Conservation (phyloP, 2,888 invertebrate genomes). For the Oxyscelio sp. region DNA sequence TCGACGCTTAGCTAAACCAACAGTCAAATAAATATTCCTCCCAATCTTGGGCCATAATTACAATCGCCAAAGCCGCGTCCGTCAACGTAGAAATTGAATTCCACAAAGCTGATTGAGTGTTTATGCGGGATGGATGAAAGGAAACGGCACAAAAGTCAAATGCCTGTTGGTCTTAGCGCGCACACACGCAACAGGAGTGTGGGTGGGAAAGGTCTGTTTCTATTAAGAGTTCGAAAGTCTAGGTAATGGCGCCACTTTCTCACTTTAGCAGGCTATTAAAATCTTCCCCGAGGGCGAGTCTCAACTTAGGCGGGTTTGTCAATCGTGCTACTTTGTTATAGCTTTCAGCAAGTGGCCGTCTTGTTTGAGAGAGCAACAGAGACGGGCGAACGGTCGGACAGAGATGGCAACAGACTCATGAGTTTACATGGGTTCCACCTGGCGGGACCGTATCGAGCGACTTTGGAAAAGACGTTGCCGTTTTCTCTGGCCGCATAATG, state of each 20-base stretch:
- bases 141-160: constrained; percentile 46
- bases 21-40: constrained; percentile 15
- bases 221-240: constrained; percentile 68
- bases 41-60: constrained; percentile 18
- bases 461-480: constrained; percentile 29
- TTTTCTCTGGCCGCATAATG: constrained; percentile 12
- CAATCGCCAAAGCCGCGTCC: constrained; percentile 7
- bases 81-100: constrained; percentile 33
- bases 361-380: neutral
- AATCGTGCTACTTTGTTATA: constrained; percentile 61
- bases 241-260: constrained; percentile 64
- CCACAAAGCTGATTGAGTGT: constrained; percentile 53
- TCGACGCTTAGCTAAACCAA: constrained; percentile 9
- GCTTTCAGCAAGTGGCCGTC: constrained; percentile 42
- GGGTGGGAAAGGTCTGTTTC: constrained; percentile 56
- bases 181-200: constrained; percentile 19
- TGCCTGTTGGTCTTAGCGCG: constrained; percentile 23
- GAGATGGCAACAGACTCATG: neutral
- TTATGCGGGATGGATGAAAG: constrained; percentile 41
- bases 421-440: constrained; percentile 32
- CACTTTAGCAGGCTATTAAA: constrained; percentile 67
- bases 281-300: constrained; percentile 55
- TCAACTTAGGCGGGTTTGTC: constrained; percentile 44
- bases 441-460: constrained; percentile 25
- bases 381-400: neutral